Base-by-base conservation (phyloP, 1,140 invertebrate genomes). In the Apis cerana region DNA sequence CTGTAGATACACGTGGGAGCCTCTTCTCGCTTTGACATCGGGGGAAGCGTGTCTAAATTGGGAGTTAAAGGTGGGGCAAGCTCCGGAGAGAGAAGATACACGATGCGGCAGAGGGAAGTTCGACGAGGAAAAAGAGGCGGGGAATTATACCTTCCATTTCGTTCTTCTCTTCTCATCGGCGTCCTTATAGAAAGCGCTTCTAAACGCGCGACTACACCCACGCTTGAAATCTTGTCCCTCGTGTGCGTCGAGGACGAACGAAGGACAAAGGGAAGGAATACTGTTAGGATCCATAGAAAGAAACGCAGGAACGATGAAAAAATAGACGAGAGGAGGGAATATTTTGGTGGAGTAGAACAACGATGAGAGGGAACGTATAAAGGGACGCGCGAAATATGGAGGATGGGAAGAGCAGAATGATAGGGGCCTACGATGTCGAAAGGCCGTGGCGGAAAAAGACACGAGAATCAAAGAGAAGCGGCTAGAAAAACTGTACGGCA, bases 11-110 rank as follows among this genome's bases (percentile, higher is more conserved):
- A 81, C 79, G 79, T 82, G 80, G 80, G 74, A 64, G 43, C 48
- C 56, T 75, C 67, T 75, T 74, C 83, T 86, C 82, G 68, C 89
- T 86, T 81, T 68, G 77, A 81, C 80, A 80, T 84, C 74, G 69
- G 80, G 82, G 88, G 84, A 85, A 88, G 86, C 59, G 90, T 90
- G 89, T 91, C 90, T 92, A 93, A 93, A 93, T 92, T 92, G 92
- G 91, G 91, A 92, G 89, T 80, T 74, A 79, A 85, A 82, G 64
- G 82, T 82, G 82, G 85, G 90, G 89, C 88, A 91, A 88, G 89
- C 88, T 15, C 10, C 54, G 43, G 48, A 80, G 83, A 75, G 85
- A 77, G 85, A 87, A 83, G 54, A 87, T 83, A 88, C 88, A 86
- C 89, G 91, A 91, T 89, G 89, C 90, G 89, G 84, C 85, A 90